Conservation (phyloP, 2,797 vertebrate genomes). For the Paratrypauchen microcephalus region DNA sequence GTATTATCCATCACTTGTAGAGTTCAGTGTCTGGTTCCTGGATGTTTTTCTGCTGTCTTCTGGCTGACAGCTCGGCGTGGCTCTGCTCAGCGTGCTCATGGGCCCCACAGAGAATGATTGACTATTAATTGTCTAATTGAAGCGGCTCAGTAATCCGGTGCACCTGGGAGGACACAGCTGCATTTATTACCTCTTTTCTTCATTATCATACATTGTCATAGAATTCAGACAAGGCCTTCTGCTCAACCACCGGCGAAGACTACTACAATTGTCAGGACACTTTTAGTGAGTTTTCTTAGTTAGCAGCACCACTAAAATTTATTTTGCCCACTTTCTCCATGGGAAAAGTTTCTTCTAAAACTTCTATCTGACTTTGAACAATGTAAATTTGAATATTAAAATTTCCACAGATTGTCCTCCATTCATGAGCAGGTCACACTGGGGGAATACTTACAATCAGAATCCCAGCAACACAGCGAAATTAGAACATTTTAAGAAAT, state of each 20-base stretch:
- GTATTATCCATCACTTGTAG: not conserved
- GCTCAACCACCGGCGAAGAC: not conserved
- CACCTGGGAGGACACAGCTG: conserved; percentile 12
- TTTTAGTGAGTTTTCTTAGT: not conserved
- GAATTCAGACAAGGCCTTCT: conserved; percentile 7
- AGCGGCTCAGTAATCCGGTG: not conserved
- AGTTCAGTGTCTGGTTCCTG: not conserved
- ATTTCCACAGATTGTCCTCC: not conserved
- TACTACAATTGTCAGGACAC: not conserved
- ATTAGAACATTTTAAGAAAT: not conserved
- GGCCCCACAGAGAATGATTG: conserved; percentile 8
- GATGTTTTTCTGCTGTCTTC: conserved; percentile 3
- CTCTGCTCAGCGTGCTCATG: conserved; percentile 5
- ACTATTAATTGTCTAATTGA: conserved; percentile 16
- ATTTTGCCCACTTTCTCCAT: not conserved
- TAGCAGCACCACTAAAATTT: conserved; percentile 1
- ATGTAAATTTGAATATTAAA: not conserved
- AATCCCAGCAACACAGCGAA: not conserved
- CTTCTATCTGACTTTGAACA: not conserved
- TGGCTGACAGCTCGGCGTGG: not conserved
- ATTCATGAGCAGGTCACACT: not conserved
- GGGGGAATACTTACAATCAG: not conserved
- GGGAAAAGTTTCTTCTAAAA: not conserved
- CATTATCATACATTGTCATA: not conserved
- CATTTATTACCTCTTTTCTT: not conserved